These are phyloP conservation scores for Plebejus argus DNA, from an alignment of 2,888 invertebrate species.

Conservation along the genomic window DNA sequence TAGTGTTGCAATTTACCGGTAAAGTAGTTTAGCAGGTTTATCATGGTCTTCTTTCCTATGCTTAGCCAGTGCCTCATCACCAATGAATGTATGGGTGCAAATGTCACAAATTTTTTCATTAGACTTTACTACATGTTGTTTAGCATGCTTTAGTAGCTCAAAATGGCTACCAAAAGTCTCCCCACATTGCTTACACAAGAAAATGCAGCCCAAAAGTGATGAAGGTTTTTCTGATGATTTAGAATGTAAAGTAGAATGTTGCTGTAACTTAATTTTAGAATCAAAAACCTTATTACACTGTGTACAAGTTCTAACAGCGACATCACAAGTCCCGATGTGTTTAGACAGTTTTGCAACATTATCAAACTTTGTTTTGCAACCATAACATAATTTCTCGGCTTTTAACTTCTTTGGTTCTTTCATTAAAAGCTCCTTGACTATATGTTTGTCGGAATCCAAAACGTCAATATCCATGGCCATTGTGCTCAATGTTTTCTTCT, in stretches of 20 bases:
- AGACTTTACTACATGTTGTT: slow-evolving; percentile 59
- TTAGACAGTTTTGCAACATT: slow-evolving; percentile 60
- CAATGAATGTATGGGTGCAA: slow-evolving; percentile 61
- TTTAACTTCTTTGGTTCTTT: slow-evolving; percentile 58
- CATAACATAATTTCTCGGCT: slow-evolving; percentile 60
- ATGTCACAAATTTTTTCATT: slow-evolving; percentile 63
- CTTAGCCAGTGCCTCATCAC: slow-evolving; percentile 55
- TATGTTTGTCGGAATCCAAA: slow-evolving; percentile 65
- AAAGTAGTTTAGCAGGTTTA: slow-evolving; percentile 50
- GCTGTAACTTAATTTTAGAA: slow-evolving; percentile 65
- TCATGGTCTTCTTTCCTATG: slow-evolving; percentile 63
- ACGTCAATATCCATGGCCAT: slow-evolving; percentile 68
- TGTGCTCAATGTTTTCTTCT: slow-evolving; percentile 55
- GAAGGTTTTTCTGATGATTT: slow-evolving; percentile 59
- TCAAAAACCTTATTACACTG: slow-evolving; percentile 65
- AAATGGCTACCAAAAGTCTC: slow-evolving; percentile 62
- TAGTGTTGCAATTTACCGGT: slow-evolving; percentile 51
- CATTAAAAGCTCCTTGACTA: slow-evolving; percentile 62
- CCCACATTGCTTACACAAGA: slow-evolving; percentile 69
- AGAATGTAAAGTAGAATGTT: slow-evolving; percentile 60
- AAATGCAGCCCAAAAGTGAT: slow-evolving; percentile 54
- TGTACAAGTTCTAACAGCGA: slow-evolving; percentile 61
- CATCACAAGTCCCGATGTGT: slow-evolving; percentile 67
- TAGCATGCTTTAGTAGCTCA: slow-evolving; percentile 65
- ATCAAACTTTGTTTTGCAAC: slow-evolving; percentile 62